These are phyloP conservation scores for Mylabris sibirica DNA, from an alignment of 2,888 invertebrate species.

Conservation along the genomic window DNA sequence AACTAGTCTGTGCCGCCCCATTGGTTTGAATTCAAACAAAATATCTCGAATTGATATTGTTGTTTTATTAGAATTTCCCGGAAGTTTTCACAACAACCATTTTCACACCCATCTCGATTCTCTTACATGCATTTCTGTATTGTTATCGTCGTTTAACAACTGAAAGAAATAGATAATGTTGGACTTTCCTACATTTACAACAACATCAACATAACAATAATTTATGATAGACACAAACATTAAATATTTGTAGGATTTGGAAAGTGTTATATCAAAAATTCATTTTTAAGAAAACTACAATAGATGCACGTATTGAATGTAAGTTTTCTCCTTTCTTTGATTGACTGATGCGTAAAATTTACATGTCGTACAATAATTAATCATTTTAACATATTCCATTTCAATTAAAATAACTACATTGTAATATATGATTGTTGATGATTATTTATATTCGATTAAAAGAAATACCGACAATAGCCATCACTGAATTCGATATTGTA, in stretches of 20 bases:
- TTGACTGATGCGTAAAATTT: no score
- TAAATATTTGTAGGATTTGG: neutral
- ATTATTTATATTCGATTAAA: neutral
- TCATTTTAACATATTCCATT: neutral
- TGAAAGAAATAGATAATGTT: neutral
- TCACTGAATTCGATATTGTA: conserved; percentile 30
- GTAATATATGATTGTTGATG: neutral
- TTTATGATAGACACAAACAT: neutral
- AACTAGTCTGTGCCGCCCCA: neutral
- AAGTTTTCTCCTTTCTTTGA: no score
- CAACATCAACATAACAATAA: neutral
- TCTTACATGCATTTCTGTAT: neutral
- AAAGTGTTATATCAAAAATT: neutral
- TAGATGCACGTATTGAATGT: neutral
- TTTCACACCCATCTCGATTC: neutral
- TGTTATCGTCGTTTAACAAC: neutral
- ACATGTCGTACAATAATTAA: neutral
- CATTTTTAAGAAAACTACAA: neutral
- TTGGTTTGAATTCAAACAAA: no score
- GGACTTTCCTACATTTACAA: neutral
- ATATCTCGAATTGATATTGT: no score
- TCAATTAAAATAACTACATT: neutral
- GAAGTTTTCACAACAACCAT: neutral
- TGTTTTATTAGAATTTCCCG: neutral
- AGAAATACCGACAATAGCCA: conserved; percentile 11